Base-by-base conservation (phyloP, 2,797 vertebrate species). In the Enteromius anoplus region DNA sequence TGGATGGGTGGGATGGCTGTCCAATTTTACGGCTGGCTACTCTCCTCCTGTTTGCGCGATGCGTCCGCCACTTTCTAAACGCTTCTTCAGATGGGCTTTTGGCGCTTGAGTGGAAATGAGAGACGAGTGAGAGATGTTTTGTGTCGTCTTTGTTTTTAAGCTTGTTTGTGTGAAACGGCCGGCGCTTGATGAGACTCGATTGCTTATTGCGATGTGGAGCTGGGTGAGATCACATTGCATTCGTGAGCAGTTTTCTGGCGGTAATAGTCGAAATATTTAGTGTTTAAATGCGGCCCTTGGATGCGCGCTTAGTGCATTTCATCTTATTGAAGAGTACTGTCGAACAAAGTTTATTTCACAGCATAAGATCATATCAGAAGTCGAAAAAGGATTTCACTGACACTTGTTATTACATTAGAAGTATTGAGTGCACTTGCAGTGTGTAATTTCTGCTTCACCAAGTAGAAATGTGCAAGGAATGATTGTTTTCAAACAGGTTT, bases 21-120 rank as follows among this genome's bases (percentile, higher is more conserved):
- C 90, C 93, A 92, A 93, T 95, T 95, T 94, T 93, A 92, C 91
- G 93, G 92, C 88, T 92, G 93, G 90, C 87, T 92, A 82, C 80
- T 76, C 77, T 60, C 83, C 72, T 75, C 42, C 86, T 81, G 42
- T 87, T 85, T 78, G 58, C n/a, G 29, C 79, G 53, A 84, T 78
- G 72, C 45, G 37, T 83, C 62, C 60, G 34, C 9, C 15, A 26
- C 53, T 86, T 89, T 84, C 64, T 66, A 81, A 85, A 84, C n/a
- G 88, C 80, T 84, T 49, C 79, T 72, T 87, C 79, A 78, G 84
- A 82, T 55, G 70, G 64, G 85, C 72, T 83, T 84, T 84, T 81
- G 60, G 60, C 47, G 60, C 60, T 47, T 82, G 72, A 75, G 60
- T 69, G 79, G 72, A 60, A 77, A 76, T 62, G 72, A 70, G 72